These are phyloP conservation scores for Horisme vitalbata DNA, from an alignment of 2,888 invertebrate species.

Conservation along the genomic window DNA sequence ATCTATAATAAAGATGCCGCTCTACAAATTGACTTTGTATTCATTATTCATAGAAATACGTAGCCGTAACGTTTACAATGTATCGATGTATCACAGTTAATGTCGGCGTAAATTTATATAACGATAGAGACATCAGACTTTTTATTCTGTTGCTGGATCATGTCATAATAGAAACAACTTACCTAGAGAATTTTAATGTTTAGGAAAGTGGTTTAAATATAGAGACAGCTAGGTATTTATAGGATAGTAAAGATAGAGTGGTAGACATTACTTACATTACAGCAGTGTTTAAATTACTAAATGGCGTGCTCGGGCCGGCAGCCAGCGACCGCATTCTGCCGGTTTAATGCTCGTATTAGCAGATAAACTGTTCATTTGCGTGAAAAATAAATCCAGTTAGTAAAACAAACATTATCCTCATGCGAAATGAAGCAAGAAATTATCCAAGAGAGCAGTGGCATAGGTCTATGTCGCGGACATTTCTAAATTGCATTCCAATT, in stretches of 20 bases:
- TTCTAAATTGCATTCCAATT: neutral
- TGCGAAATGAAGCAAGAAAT: slow-evolving; percentile 51
- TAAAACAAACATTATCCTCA: slow-evolving; percentile 56
- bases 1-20: slow-evolving; percentile 58
- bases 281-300: slow-evolving; percentile 57
- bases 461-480: slow-evolving; percentile 31
- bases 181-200: slow-evolving; percentile 12
- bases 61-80: slow-evolving; percentile 44
- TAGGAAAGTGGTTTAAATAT: slow-evolving; percentile 12
- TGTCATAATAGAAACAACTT: slow-evolving; percentile 25
- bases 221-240: slow-evolving; percentile 20
- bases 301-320: slow-evolving; percentile 54
- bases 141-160: slow-evolving; percentile 22
- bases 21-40: slow-evolving; percentile 56
- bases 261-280: slow-evolving; percentile 54
- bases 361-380: slow-evolving; percentile 61
- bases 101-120: slow-evolving; percentile 47
- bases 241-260: slow-evolving; percentile 37
- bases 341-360: slow-evolving; percentile 57
- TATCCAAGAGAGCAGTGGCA: slow-evolving; percentile 35
- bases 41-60: slow-evolving; percentile 49
- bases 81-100: slow-evolving; percentile 49
- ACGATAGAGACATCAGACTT: slow-evolving; percentile 42
- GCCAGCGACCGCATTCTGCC: slow-evolving; percentile 55
- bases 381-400: slow-evolving; percentile 64